Conservation (phyloP, 2,888 invertebrate genomes). For the Spilosoma lubricipeda region DNA sequence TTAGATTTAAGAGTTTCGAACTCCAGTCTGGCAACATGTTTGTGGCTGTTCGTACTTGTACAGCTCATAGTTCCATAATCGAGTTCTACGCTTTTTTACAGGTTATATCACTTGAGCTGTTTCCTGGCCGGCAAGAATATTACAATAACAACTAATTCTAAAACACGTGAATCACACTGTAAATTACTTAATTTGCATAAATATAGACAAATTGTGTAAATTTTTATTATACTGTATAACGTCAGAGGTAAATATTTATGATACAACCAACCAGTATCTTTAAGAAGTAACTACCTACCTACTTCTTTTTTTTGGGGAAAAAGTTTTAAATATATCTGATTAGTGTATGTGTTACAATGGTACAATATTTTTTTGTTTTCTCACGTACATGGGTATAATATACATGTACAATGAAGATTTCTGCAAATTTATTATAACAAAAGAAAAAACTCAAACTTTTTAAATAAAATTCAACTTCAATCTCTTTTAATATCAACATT, state of each 20-base stretch:
- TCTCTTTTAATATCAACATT: background rate
- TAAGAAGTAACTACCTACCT: conserved; percentile 20
- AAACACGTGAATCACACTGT: conserved; percentile 33
- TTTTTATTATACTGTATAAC: conserved; percentile 31
- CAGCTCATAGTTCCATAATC: conserved; percentile 27
- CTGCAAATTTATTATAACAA: background rate
- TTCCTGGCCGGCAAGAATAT: conserved; percentile 28
- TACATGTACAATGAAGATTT: background rate
- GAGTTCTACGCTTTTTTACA: conserved; percentile 24
- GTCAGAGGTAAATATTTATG: conserved; percentile 33
- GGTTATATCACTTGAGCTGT: conserved; percentile 17
- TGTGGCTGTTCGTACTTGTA: conserved; percentile 36
- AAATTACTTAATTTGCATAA: conserved; percentile 50
- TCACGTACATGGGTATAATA: background rate
- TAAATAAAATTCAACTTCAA: background rate
- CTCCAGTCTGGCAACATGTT: conserved; percentile 63
- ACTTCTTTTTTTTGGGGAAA: background rate
- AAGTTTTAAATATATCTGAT: background rate
- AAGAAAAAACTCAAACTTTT: background rate
- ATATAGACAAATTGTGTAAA: conserved; percentile 48
- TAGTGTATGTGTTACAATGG: background rate
- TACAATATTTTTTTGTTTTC: background rate
- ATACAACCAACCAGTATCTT: conserved; percentile 28
- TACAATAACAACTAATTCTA: conserved; percentile 21
- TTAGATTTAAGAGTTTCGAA: conserved; percentile 72